phyloP scores from a whole-genome alignment of 2,113 vertebrate genomes.

The Leiothrix lutea region DNA sequence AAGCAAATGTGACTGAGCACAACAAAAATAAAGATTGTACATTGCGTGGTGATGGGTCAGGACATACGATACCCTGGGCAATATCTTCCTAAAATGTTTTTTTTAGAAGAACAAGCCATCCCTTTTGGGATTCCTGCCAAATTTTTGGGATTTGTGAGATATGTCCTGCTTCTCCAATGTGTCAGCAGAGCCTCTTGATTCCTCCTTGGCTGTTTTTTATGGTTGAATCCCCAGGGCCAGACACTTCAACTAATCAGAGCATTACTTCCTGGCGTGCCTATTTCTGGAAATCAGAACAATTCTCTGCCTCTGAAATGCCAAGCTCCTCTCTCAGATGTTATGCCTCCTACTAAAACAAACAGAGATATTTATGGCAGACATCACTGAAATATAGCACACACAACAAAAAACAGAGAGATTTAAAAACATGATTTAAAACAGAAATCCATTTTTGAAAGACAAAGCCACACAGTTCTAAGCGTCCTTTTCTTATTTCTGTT shows the following conservation, averaged over 20 bases:
- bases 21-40: not conserved
- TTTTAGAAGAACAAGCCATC: not conserved
- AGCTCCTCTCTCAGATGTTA: not conserved
- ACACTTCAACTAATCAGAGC: not conserved
- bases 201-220: not conserved
- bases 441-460: not conserved
- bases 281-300: constrained; percentile 17
- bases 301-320: not conserved
- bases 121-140: not conserved
- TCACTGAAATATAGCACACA: not conserved
- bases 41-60: not conserved
- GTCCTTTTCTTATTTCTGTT: not conserved
- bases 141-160: not conserved
- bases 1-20: not conserved
- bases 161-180: not conserved
- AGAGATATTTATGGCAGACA: not conserved
- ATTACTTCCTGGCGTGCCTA: not conserved
- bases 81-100: not conserved
- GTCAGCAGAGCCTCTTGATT: not conserved
- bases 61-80: not conserved
- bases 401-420: not conserved
- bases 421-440: not conserved
- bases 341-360: not conserved
- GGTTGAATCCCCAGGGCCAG: not conserved
- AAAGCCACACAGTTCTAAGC: not conserved